These are phyloP conservation scores for Limanda limanda DNA, from an alignment of 2,113 vertebrate genomes.

Conservation along the genomic window DNA sequence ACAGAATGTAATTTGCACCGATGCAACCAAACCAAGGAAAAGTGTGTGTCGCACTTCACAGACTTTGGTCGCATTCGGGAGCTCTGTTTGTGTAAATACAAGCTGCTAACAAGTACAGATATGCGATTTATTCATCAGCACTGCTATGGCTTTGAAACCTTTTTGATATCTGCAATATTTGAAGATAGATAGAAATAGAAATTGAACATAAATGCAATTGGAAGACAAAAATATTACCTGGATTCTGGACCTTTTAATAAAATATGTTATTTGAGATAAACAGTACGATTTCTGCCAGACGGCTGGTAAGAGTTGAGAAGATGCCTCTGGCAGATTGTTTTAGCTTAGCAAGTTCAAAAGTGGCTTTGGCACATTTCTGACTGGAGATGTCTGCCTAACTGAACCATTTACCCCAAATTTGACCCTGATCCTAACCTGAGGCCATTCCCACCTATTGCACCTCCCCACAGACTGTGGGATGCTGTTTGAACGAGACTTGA, in stretches of 20 bases:
- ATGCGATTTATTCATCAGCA: too few species aligned
- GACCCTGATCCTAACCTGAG: constrained; percentile 25
- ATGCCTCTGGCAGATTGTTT: constrained; percentile 34
- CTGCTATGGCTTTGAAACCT: too few species aligned
- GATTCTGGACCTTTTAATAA: not conserved
- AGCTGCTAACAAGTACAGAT: too few species aligned
- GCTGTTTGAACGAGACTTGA: constrained; percentile 37
- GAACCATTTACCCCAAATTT: constrained; percentile 32
- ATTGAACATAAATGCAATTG: too few species aligned
- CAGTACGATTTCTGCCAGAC: constrained; percentile 10
- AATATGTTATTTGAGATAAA: constrained; percentile 17
- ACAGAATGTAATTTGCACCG: too few species aligned
- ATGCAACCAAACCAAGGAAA: not conserved
- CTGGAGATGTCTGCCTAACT: constrained; percentile 42
- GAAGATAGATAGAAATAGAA: too few species aligned
- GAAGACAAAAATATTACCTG: too few species aligned
- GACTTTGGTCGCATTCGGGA: too few species aligned
- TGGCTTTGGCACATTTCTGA: constrained; percentile 45
- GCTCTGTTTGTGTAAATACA: too few species aligned
- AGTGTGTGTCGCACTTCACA: too few species aligned
- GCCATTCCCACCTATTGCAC: constrained; percentile 9
- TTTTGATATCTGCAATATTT: too few species aligned
- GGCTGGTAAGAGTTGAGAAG: constrained; percentile 30
- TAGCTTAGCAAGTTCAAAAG: constrained; percentile 28
- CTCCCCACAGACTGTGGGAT: constrained; percentile 15